Evolutionary conservation across 2,113 vertebrate genomes (phyloP).

Genomic region (Trochalopteron elliotii): DNA sequence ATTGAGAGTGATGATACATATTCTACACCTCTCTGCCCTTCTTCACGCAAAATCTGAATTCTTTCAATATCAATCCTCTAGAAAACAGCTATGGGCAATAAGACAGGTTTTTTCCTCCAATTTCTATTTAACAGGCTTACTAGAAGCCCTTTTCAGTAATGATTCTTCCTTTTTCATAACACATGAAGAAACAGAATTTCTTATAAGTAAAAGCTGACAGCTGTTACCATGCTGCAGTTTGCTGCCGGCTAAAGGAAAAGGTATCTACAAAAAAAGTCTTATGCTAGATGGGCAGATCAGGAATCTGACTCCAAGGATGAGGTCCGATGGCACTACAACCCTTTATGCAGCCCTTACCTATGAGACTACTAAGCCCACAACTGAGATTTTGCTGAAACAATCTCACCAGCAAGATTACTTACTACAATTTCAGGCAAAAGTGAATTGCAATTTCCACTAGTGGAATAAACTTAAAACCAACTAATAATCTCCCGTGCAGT

Average conservation of each 20-base stretch:
- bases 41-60: not conserved
- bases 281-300: not conserved
- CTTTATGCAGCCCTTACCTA: not conserved
- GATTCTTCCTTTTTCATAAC: not conserved
- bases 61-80: not conserved
- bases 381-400: not conserved
- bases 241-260: not conserved
- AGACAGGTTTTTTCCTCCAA: not conserved
- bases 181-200: not conserved
- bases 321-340: not conserved
- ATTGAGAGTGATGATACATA: not conserved
- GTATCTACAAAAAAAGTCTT: not conserved
- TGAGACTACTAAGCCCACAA: not conserved
- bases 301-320: not conserved
- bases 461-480: not conserved
- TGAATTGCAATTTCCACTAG: not conserved
- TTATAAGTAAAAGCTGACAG: not conserved
- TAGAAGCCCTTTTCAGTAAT: not conserved
- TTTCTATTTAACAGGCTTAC: not conserved
- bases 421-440: not conserved
- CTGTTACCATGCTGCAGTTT: not conserved
- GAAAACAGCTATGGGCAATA: not conserved
- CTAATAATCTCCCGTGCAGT: not conserved
- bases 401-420: not conserved
- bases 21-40: not conserved